Evolutionary conservation across 2,113 vertebrate species (phyloP).

Genomic region (Eublepharis macularius): DNA sequence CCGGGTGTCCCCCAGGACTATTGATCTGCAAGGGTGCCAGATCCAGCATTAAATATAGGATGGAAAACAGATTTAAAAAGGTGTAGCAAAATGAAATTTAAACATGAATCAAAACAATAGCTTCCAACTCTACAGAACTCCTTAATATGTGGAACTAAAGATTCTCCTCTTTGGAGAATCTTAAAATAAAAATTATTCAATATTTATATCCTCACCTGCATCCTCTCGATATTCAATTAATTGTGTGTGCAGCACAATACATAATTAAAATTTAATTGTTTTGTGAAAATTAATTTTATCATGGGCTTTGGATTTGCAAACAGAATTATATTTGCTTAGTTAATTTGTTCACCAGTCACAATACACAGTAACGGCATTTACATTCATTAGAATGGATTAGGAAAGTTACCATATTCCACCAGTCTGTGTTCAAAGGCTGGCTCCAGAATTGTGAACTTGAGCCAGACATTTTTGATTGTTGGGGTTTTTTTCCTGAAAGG

Average conservation of each 20-base stretch:
- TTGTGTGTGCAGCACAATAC: background rate
- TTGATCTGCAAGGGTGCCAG: too few species aligned
- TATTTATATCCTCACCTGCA: background rate
- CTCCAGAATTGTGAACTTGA: background rate
- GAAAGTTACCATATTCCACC: background rate
- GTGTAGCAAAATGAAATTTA: background rate
- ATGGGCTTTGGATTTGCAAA: background rate
- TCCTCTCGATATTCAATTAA: background rate
- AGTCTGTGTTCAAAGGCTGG: background rate
- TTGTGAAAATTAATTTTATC: background rate
- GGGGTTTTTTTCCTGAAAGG: background rate
- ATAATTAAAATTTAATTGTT: background rate
- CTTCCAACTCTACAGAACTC: background rate
- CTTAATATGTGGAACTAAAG: background rate
- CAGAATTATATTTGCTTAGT: background rate
- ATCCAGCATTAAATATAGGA: too few species aligned
- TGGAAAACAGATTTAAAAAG: background rate
- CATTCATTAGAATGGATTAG: background rate
- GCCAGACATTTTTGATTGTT: background rate
- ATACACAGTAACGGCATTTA: background rate
- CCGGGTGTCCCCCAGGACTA: too few species aligned
- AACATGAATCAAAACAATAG: background rate
- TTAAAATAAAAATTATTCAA: background rate
- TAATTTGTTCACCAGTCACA: background rate
- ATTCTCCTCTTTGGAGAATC: background rate